Percentiles rank a stretch among this genome's conserved stretches.
Conservation (phyloP, 2,888 invertebrate species). For the Tridacna gigas region DNA sequence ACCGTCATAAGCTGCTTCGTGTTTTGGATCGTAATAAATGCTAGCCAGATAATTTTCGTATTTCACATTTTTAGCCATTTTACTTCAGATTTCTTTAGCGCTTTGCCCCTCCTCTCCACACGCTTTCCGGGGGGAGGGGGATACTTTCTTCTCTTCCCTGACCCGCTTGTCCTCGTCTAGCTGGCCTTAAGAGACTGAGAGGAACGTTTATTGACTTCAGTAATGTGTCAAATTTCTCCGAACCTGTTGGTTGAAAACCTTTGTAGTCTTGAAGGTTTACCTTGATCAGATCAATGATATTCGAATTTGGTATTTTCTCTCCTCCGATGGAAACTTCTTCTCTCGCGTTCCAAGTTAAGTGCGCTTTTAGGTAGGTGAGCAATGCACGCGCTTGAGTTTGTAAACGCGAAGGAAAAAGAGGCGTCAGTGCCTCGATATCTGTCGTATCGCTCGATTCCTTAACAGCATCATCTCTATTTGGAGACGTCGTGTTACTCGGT, state of each 20-base stretch:
- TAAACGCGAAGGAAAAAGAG: slow-evolving; percentile 17
- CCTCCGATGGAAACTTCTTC: slow-evolving; percentile 21
- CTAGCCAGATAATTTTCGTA: too few species aligned
- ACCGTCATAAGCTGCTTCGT: slow-evolving; percentile 52
- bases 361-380: slow-evolving; percentile 9
- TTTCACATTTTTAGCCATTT: too few species aligned
- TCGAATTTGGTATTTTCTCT: slow-evolving; percentile 10
- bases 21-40: too few species aligned
- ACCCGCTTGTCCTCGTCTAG: slow-evolving; percentile 21
- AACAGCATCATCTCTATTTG: neutral
- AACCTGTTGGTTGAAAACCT: slow-evolving; percentile 15
- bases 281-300: too few species aligned
- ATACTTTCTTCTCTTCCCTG: neutral
- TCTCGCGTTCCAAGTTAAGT: slow-evolving; percentile 21
- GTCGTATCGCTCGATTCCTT: neutral
- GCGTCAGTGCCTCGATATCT: neutral
- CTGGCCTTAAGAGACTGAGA: slow-evolving; percentile 4
- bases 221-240: slow-evolving; percentile 12
- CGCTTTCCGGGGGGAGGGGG: slow-evolving; percentile 22
- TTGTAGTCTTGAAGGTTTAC: slow-evolving; percentile 25
- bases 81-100: too few species aligned
- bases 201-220: slow-evolving; percentile 22
- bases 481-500: neutral
- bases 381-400: slow-evolving; percentile 10
- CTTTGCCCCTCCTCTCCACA: slow-evolving; percentile 31